Base-by-base conservation (phyloP, 2,888 invertebrate species). In the Oxycera nigricornis region DNA sequence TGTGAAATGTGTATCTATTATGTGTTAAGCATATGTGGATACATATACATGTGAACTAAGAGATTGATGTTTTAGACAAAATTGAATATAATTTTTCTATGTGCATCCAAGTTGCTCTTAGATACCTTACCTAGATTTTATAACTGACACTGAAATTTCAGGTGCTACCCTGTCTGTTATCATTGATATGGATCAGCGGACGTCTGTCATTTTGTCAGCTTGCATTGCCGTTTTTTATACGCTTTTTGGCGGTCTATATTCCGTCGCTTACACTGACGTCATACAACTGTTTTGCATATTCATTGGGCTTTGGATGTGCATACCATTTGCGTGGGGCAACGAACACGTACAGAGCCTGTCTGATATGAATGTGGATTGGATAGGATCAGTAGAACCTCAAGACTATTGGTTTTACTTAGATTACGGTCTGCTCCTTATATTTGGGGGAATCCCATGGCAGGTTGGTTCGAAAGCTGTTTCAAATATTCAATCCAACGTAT, bases 391-490 rank as follows among this genome's bases (percentile, higher is more conserved):
- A 11, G 89, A 92, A 0, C 86, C 90, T 0, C 86, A 88, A 1
- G 92, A 94, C 81, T 90, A 92, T 79, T 94, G 93, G 88, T 91
- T 88, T 79, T 98, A 97, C 83, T 80, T 94, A 68, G 98, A 98
- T 86, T 92, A 94, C 79, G 95, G 94, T 11, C 86, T 98, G 79
- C 87, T 98, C 79, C 88, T 98, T 75, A 87, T 97, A 62, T 96
- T 98, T 81, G 98, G 98, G 20, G 98, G 98, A 55, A 97, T 98
- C 80, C 98, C 98, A 0, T 98, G 98, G 97, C 96, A 97, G 91
- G 92, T 92, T 28, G 81, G 83, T 30, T 11, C 7, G n/a, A n/a
- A n/a, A n/a, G n/a, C n/a, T n/a, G n/a, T n/a, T n/a, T n/a, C n/a
- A n/a, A n/a, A n/a, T n/a, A n/a, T n/a, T n/a, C n/a, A n/a, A n/a